These are phyloP conservation scores for Thysanoteuthis rhombus DNA, from an alignment of 2,888 invertebrate species.

Conservation along the genomic window DNA sequence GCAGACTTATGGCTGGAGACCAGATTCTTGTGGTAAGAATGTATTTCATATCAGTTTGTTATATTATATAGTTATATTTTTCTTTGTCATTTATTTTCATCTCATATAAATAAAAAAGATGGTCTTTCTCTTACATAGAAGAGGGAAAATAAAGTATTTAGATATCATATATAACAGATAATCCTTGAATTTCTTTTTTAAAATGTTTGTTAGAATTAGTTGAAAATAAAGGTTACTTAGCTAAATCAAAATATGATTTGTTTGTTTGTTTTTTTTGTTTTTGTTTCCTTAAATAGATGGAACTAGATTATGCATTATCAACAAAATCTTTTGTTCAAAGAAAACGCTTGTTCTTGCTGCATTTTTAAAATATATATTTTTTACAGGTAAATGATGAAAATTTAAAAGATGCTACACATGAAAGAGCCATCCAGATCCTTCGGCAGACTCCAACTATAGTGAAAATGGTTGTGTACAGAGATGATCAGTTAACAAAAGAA, in stretches of 20 bases:
- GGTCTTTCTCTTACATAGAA: too few species aligned
- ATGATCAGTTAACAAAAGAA: conserved; percentile 67
- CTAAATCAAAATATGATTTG: too few species aligned
- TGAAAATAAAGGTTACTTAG: too few species aligned
- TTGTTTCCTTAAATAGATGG: too few species aligned
- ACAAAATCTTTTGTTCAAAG: not conserved
- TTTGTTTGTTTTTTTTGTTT: too few species aligned
- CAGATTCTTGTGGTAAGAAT: conserved; percentile 81
- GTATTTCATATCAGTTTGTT: not conserved
- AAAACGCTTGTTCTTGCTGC: not conserved
- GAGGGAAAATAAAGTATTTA: too few species aligned
- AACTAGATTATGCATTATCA: not conserved
- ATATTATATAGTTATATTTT: not conserved
- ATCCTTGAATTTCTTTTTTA: too few species aligned
- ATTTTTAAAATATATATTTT: not conserved
- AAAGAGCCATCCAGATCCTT: conserved; percentile 77
- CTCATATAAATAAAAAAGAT: too few species aligned
- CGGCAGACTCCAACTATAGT: conserved; percentile 84
- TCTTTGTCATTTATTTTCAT: too few species aligned
- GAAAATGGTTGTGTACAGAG: conserved; percentile 82
- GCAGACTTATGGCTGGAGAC: conserved; percentile 89
- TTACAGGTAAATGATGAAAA: conserved; percentile 80
- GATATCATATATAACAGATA: too few species aligned
- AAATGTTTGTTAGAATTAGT: too few species aligned
- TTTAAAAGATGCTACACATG: conserved; percentile 82